Base-by-base conservation (phyloP, 2,113 vertebrate species). In the Ictalurus punctatus region DNA sequence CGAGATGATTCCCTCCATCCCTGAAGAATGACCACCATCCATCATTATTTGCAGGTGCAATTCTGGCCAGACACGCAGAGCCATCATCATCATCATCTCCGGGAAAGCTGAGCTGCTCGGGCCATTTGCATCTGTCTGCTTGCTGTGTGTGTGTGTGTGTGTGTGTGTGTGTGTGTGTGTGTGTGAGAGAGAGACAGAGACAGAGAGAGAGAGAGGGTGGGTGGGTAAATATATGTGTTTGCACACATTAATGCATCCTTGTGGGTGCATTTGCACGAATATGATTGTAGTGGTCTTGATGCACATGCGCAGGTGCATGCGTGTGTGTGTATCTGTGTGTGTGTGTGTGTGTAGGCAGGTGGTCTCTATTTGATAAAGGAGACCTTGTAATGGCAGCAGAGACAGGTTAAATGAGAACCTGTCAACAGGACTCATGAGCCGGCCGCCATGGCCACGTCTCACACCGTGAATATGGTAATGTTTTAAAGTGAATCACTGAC, bases 311-410 rank as follows among this genome's bases (percentile, higher is more conserved):
- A 27, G 81, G 89, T 85, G 83, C 40, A 13, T 61, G 34, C 56
- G n/a, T 90, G 76, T 44, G 84, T 88, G 85, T 88, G 85, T 87
- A 76, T 76, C 83, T 48, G 78, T 87, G 91, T 69, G 69, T 76
- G 88, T 89, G 92, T 86, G 37, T 86, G 87, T 90, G 87, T 91
- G 88, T 92, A 89, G 91, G 92, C 95, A 95, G 94, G 94, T 94
- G 94, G 95, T 85, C 90, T 91, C 89, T 90, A 93, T 94, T 94
- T 94, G 93, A 95, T 93, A 90, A 91, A 88, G 86, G 90, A 92
- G 88, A 86, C 86, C 88, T 89, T 91, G 90, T 92, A 93, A 93
- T 90, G 86, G 85, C 91, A 86, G 91, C 90, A 86, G 92, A 90
- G 90, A 93, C 71, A 48, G 59, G 88, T 88, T 89, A 91, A 94